Conservation (phyloP, 2,888 invertebrate genomes). For the Cosmia trapezina region DNA sequence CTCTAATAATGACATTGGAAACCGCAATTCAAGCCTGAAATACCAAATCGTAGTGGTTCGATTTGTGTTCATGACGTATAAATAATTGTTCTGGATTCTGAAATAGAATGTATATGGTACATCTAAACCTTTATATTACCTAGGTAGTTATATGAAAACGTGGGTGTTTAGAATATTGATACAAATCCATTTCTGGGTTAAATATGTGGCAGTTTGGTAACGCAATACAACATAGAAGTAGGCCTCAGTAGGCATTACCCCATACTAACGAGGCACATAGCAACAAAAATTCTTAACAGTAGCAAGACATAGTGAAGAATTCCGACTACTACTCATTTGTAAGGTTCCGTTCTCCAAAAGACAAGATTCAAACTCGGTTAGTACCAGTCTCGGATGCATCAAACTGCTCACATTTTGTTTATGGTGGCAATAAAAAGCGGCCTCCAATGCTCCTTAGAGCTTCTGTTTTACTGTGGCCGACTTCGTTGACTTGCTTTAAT, state of each 20-base stretch:
- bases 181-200: neutral
- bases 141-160: neutral
- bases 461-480: constrained; percentile 47
- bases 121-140: too few relatives aligned
- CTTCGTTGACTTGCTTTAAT: constrained; percentile 55
- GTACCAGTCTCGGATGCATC: constrained; percentile 51
- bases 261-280: constrained; percentile 17
- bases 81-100: constrained; percentile 15
- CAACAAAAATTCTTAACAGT: constrained; percentile 17
- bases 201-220: neutral
- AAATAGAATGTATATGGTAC: too few relatives aligned
- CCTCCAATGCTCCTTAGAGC: constrained; percentile 51
- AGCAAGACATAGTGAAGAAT: constrained; percentile 42
- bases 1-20: constrained; percentile 12
- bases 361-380: constrained; percentile 30
- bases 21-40: constrained; percentile 24
- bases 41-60: constrained; percentile 10
- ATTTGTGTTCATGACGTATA: constrained; percentile 26
- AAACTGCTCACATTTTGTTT: constrained; percentile 66
- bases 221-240: neutral
- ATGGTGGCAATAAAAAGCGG: constrained; percentile 63
- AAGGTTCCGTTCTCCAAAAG: constrained; percentile 8
- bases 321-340: constrained; percentile 24
- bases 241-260: neutral
- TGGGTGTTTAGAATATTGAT: neutral